Base-by-base conservation (phyloP, 2,113 vertebrate species). In the Laterallus jamaicensis region DNA sequence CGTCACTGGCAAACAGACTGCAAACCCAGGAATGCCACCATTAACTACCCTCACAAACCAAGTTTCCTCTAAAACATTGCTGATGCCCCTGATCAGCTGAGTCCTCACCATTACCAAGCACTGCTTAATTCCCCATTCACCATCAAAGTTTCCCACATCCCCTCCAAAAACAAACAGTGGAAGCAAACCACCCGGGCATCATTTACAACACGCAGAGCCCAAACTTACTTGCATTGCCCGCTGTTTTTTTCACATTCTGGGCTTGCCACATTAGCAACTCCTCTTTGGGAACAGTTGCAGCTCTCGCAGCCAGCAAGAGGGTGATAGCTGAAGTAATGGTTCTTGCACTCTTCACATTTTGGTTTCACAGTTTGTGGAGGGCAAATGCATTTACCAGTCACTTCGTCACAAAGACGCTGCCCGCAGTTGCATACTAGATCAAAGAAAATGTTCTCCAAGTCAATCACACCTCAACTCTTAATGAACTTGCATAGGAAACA, bases 161-260 rank as follows among this genome's bases (percentile, higher is more conserved):
- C 55, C 8, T 86, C 49, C 25, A 89, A 75, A 68, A 10, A 32
- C 17, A 49, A 91, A 70, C 15, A 71, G 16, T 0, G 9, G 42
- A 81, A n/a, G 37, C 18, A 83, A 92, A 74, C 15, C 25, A 63
- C 40, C 37, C 3, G 0, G 2, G 3, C 7, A 44, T 3, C 17
- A 5, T 62, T 77, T 71, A 4, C 21, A 86, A 70, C 0, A 1
- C 42, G 47, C 6, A 6, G 31, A 56, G 24, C 18, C 19, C 47
- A 82, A 81, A 97, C 98, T 98, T 95, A 99, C 99, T 83, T 98
- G 98, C 99, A 99, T 84, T 99, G 99, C 26, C 99, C 99, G 0
- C 88, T 98, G 87, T 8, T 92, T 64, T 50, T 92, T 94, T 99
- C 96, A 70, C 99, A 99, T n/a, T 98, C 97, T 3, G 88, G 82